phyloP scores from a whole-genome alignment of 53 echinoderm and acorn worm genomes.

The Luidia sarsii region DNA sequence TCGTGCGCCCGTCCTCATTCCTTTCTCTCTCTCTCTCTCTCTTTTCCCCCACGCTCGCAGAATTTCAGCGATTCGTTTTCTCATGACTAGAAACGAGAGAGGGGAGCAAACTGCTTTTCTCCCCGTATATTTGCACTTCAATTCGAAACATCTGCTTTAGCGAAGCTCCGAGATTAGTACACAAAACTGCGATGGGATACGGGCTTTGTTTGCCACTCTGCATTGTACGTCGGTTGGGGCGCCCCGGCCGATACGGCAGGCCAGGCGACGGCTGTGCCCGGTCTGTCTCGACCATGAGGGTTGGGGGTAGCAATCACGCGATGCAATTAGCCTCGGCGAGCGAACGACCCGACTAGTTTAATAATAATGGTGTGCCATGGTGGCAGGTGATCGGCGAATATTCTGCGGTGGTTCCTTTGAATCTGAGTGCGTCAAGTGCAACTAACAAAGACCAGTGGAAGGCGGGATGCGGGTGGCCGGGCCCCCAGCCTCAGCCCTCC shows the following conservation, averaged over 20 bases:
- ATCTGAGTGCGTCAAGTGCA: slow-evolving; percentile 55
- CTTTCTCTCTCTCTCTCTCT: not conserved
- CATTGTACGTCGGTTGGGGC: slow-evolving; percentile 42
- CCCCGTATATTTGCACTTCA: slow-evolving; percentile 64
- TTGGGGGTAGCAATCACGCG: slow-evolving; percentile 38
- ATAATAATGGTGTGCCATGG: slow-evolving; percentile 54
- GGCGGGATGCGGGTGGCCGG: slow-evolving; percentile 50
- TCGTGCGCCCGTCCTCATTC: slow-evolving; percentile 32
- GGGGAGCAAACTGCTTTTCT: slow-evolving; percentile 47
- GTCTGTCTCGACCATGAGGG: no score
- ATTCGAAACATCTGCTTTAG: slow-evolving; percentile 69
- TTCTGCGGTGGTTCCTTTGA: slow-evolving; percentile 65
- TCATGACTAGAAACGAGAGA: slow-evolving; percentile 44
- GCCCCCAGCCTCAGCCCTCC: slow-evolving; percentile 40
- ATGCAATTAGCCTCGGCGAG: slow-evolving; percentile 47
- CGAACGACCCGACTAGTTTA: slow-evolving; percentile 42
- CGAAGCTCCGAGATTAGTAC: slow-evolving; percentile 73
- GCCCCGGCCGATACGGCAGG: slow-evolving; percentile 28
- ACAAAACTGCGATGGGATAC: slow-evolving; percentile 61
- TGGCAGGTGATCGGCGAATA: slow-evolving; percentile 65
- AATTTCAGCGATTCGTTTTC: slow-evolving; percentile 30
- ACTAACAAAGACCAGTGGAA: slow-evolving; percentile 60
- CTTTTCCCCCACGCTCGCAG: slow-evolving; percentile 34
- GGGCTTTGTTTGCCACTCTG: slow-evolving; percentile 60
- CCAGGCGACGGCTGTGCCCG: slow-evolving; percentile 47